phyloP scores from a whole-genome alignment of 2,113 vertebrate species.

The Okapia johnstoni region DNA sequence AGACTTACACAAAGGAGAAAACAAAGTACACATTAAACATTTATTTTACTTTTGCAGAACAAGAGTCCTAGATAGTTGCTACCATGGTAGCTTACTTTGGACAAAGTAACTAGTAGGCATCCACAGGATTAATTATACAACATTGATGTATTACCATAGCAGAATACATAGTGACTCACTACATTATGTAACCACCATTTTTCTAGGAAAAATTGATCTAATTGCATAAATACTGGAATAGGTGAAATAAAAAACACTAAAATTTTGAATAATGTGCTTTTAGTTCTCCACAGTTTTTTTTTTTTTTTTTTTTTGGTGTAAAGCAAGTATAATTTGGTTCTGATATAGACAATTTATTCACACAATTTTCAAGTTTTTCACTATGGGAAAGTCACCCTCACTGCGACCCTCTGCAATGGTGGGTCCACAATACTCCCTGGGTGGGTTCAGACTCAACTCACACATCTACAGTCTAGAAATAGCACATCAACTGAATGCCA shows the following conservation, averaged over 20 bases:
- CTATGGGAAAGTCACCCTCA: neutral
- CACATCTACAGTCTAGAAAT: neutral
- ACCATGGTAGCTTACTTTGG: neutral
- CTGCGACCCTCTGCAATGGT: neutral
- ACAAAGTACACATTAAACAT: neutral
- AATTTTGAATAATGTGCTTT: neutral
- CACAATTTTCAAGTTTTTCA: conserved; percentile 11
- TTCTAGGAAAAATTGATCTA: neutral
- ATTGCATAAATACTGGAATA: conserved; percentile 34
- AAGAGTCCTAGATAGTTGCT: neutral
- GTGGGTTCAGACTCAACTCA: neutral
- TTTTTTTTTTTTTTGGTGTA: neutral
- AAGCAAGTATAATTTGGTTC: conserved; percentile 36
- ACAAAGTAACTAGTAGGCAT: neutral
- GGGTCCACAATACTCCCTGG: neutral
- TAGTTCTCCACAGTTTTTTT: neutral
- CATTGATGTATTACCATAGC: neutral
- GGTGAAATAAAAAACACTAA: neutral
- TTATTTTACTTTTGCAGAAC: neutral
- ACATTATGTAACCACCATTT: neutral
- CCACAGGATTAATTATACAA: conserved; percentile 27
- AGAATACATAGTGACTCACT: neutral
- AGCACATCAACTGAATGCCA: neutral
- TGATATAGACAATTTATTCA: neutral
- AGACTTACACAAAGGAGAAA: neutral